Conservation (phyloP, 1,140 invertebrate species). For the Leptopilina boulardi region DNA sequence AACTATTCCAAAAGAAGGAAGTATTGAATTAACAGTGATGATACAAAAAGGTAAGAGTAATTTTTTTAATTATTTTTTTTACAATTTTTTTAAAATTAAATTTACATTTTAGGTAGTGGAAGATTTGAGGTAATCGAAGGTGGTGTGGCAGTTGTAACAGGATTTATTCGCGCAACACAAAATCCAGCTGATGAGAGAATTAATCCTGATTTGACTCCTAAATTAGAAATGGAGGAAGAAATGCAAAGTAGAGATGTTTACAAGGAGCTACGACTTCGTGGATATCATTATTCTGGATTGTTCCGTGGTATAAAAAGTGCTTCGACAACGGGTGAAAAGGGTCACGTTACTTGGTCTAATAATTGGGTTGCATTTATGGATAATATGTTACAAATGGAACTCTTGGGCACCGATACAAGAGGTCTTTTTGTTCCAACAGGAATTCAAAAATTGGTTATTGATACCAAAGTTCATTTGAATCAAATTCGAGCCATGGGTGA, state of each 20-base stretch:
- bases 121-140: constrained; percentile 83
- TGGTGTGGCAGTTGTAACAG: constrained; percentile 86
- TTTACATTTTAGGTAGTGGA: constrained; percentile 66
- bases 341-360: constrained; percentile 81
- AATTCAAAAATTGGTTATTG: constrained; percentile 87
- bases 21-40: constrained; percentile 86
- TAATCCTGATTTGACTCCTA: neutral
- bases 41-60: constrained; percentile 81
- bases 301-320: constrained; percentile 82
- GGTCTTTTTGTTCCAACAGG: constrained; percentile 90
- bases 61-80: no score
- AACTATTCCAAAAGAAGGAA: constrained; percentile 82
- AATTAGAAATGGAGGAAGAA: constrained; percentile 58
- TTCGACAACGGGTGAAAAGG: constrained; percentile 74
- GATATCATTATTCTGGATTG: constrained; percentile 91
- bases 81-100: no score
- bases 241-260: constrained; percentile 88
- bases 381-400: constrained; percentile 92
- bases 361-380: constrained; percentile 97
- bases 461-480: constrained; percentile 82
- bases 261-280: constrained; percentile 92
- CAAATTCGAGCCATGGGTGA: constrained; percentile 66
- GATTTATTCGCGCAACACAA: constrained; percentile 78
- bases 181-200: constrained; percentile 71
- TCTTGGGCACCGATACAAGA: constrained; percentile 85